Base-by-base conservation (phyloP, 2,113 vertebrate species). In the Ptilorrhoa leucosticta region DNA sequence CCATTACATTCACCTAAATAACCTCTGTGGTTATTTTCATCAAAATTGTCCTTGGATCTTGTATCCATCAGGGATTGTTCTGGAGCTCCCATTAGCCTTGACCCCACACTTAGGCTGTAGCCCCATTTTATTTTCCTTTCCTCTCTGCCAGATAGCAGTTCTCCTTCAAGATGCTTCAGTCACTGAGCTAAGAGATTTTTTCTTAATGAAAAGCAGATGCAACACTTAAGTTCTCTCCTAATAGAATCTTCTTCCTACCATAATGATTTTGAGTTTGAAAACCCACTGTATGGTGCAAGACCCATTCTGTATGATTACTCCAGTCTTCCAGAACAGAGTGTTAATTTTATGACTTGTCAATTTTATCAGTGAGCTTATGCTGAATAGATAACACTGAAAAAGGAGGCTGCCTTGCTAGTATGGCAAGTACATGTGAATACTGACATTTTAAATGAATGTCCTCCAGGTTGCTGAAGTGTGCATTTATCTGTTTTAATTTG, bases 71-170 rank as follows among this genome's bases (percentile, higher is more conserved):
- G 17, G 33, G 10, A 2, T 54, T 6, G 30, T 82, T 90, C 82
- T 92, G 44, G 22, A 87, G 58, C 84, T 79, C 83, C 90, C 85
- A 83, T 92, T 84, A 96, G 71, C 65, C 87, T 96, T 97, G 86
- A 93, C 93, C 71, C 56, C 91, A 73, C 90, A 92, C 75, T 90
- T 92, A 89, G 63, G 37, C 39, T 64, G 51, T 17, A 89, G n/a
- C 4, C 19, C 5, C 13, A 30, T 54, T 90, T 86, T 57, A 50
- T 92, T 90, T 92, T 83, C 27, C 21, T 69, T 80, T 87, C 20
- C 19, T 78, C 57, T 60, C 45, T 73, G 28, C 31, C 51, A 83
- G 39, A 83, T 8, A 89, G 47, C n/a, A 63, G 30, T 42, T 77
- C 23, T 58, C 30, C n/a, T 90, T 80, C 76, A 86, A 92, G 39